Evolutionary conservation across 2,888 invertebrate species (phyloP), one percentile per base, ranked within the genome.

Genomic region (Apeira syringaria): DNA sequence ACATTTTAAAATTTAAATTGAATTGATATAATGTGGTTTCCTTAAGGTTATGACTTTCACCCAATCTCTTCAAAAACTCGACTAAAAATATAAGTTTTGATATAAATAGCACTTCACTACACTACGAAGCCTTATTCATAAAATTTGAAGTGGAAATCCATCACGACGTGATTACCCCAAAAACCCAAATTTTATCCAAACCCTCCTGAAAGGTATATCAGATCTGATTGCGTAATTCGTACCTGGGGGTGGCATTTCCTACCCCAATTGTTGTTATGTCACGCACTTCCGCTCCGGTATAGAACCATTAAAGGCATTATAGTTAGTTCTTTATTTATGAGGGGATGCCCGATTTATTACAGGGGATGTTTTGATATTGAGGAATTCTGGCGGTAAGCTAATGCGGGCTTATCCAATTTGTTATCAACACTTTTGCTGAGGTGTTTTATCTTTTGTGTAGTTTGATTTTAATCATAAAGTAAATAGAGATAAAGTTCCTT

Each of bases 281-380:
- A 47, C 37, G 47, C 41, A 42, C 34, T 38, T 47, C 47, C 47
- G 34, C 10, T 13, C 5, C 12, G 32, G 29, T 43, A 33, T 32
- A 34, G 33, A 44, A 33, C 30, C 39, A 45, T 45, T 45, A 45
- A 25, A 33, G 32, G 25, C 33, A 47, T 47, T 47, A 47, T 47
- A 41, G 46, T 47, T 47, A 27, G 42, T 42, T 47, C 17, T 37
- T 42, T 47, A 47, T 47, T 47, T 47, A 47, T 47, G 35, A 46
- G 36, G 47, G 34, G 37, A 27, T 38, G 26, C 34, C 31, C 34
- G 47, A 47, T 47, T 46, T 45, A 44, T 38, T 32, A 37, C 30
- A n/a, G 11, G 39, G 45, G 34, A 29, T 35, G 35, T 39, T 46
- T 46, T 39, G 45, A 35, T 46, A 46, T 46, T 46, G 45, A 35